Conservation (phyloP, 2,888 invertebrate genomes). For the Stegana nigrithorax region DNA sequence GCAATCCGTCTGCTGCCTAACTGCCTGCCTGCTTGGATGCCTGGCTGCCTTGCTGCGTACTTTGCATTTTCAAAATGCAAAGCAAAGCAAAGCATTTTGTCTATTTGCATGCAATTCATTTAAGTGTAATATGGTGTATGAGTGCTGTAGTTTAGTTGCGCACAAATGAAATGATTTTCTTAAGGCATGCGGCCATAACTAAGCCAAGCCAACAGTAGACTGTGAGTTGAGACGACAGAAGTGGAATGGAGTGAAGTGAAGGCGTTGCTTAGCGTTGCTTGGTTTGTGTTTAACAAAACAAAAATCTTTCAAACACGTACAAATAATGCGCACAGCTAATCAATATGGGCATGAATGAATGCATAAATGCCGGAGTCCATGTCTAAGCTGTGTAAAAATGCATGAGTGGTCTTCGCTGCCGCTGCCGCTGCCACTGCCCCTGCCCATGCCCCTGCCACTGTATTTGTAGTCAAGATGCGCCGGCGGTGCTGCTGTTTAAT, state of each 20-base stretch:
- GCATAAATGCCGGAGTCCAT: no score
- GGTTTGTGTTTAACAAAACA: background rate
- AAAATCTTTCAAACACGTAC: background rate
- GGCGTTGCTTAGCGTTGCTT: conserved; percentile 2
- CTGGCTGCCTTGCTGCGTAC: conserved; percentile 30
- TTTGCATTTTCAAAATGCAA: conserved; percentile 32
- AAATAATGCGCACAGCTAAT: background rate
- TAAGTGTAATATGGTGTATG: no score
- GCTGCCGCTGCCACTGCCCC: no score
- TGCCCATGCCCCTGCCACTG: no score
- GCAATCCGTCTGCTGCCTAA: background rate
- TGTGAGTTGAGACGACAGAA: no score
- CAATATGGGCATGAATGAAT: background rate
- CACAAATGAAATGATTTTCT: background rate
- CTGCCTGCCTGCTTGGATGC: background rate
- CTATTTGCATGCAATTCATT: no score
- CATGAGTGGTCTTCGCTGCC: conserved; percentile 29
- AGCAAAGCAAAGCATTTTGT: conserved; percentile 23
- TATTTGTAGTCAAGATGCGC: background rate
- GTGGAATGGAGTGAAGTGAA: no score
- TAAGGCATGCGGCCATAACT: conserved; percentile 4
- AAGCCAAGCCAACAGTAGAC: no score
- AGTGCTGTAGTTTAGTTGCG: background rate
- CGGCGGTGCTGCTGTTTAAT: conserved; percentile 26
- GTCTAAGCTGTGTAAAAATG: no score